Evolutionary conservation across 2,113 vertebrate species (phyloP), one percentile per base, ranked within the genome.

Genomic region (Illadopsis cleaveri): DNA sequence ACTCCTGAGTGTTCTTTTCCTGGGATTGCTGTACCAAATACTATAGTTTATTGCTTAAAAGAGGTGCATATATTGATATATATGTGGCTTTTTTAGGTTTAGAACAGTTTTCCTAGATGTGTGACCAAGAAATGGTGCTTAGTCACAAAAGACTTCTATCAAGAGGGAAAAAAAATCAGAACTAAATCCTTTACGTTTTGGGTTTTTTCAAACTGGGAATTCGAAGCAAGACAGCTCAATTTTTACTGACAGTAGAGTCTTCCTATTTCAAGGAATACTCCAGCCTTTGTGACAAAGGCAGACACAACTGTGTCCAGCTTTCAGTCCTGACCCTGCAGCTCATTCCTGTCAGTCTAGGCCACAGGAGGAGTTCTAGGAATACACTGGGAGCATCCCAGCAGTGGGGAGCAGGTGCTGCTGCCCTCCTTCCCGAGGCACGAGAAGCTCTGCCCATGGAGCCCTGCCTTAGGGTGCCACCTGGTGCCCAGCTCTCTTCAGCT

Each of bases 401-500:
- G 1, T 0, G 2, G 16, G 48, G 8, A 22, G 28, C 64, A 8
- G 61, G 47, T n/a, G 37, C 77, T 85, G 64, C 68, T 1, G 1
- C 44, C 28, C n/a, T 61, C 13, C 33, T 65, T 15, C 28, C 21
- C 0, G 0, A 12, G 33, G 60, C 54, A 35, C 9, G 0, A 5
- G 14, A 3, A 42, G 47, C 28, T 69, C 22, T 47, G 83, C 87
- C 45, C 1, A 0, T 20, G 14, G 18, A 79, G 45, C 83, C 45
- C 65, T 51, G 93, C 87, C 87, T 85, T 69, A 57, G 93, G 81
- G 30, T 87, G 95, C 94, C 94, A 90, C 69, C 94, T 96, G 94
- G 62, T 92, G 95, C 88, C 73, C 87, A 27, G 10, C 12, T 27
- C 68, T 48, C 68, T 42, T 44, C 81, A 82, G n/a, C 42, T 31